A percentile compares a stretch with the other conserved stretches of the same genome.
Evolutionary conservation across 2,888 invertebrate genomes (phyloP).

Genomic region (Nudaria mundana): DNA sequence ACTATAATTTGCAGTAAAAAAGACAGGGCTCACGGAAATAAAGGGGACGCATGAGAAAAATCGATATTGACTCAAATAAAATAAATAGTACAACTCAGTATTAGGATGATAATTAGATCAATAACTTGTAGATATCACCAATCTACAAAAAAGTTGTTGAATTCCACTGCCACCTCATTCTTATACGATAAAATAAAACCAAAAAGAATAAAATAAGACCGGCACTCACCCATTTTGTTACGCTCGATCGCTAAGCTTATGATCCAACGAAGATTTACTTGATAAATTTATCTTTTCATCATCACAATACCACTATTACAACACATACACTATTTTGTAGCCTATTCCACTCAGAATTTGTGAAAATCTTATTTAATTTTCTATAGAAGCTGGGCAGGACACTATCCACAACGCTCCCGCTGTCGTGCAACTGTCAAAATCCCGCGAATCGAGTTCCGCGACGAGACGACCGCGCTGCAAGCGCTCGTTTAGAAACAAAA

Average conservation of each 20-base stretch:
- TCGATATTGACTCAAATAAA: slow-evolving; percentile 46
- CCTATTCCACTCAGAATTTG: slow-evolving; percentile 28
- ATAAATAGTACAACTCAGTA: slow-evolving; percentile 24
- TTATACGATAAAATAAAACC: slow-evolving; percentile 29
- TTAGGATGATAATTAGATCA: slow-evolving; percentile 37
- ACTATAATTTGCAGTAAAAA: no score
- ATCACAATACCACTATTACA: slow-evolving; percentile 51
- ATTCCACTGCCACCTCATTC: slow-evolving; percentile 7
- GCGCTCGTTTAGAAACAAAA: slow-evolving; percentile 51
- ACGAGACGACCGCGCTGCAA: slow-evolving; percentile 40
- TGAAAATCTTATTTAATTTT: slow-evolving; percentile 26
- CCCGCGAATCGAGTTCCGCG: no score
- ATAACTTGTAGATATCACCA: no score
- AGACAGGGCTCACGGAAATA: no score
- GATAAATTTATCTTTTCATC: slow-evolving; percentile 44
- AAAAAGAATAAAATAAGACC: slow-evolving; percentile 44
- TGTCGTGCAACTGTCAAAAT: slow-evolving; percentile 43
- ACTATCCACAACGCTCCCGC: slow-evolving; percentile 25
- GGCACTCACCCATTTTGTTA: slow-evolving; percentile 74
- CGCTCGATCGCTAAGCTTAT: slow-evolving; percentile 34
- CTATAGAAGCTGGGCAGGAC: slow-evolving; percentile 16
- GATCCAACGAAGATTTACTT: slow-evolving; percentile 37
- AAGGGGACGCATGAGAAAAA: slow-evolving; percentile 66
- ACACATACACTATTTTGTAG: slow-evolving; percentile 41
- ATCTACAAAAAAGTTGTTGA: no score